Base-by-base conservation (phyloP, 2,888 invertebrate species). In the Lissocephala sabroskyi region DNA sequence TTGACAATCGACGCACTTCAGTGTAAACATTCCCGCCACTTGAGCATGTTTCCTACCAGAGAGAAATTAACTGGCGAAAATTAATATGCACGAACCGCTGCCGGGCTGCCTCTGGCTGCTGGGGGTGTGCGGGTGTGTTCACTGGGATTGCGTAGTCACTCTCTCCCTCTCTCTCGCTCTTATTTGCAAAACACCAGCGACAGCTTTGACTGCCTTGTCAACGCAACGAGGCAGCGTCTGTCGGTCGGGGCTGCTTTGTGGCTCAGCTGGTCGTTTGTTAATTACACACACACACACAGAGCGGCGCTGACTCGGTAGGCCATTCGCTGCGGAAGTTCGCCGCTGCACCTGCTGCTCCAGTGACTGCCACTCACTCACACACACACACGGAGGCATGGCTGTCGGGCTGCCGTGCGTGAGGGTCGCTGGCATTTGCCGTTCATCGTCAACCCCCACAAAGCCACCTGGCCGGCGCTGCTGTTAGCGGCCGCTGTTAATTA, bases 261-360 rank as follows among this genome's bases (percentile, higher is more conserved):
- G n/a, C n/a, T n/a, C n/a, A n/a, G n/a, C n/a, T n/a, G n/a, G 70
- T 68, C 58, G 68, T 74, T 35, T 75, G 67, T 73, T 76, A 73
- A 78, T 78, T 76, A 78, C 75, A 43, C 37, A 41, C 33, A 43
- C 47, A 49, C 18, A 17, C 23, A 30, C 14, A 28, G 29, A 30
- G 58, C 3, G 7, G 7, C 35, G 5, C 1, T 17, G 17, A 23
- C 23, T 23, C 23, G 7, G 7, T 5, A 23, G 23, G 23, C 23
- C 67, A 68, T 56, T 45, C 56, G 64, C 67, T 75, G 75, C 71
- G 75, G 75, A 75, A 75, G 67, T 70, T 64, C 51, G 42, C 53
- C 54, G 67, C 62, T 60, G 56, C 75, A 67, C 75, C 71, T 70
- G 75, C 75, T 70, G 18, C 19, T 7, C 18, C n/a, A 10, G 19